A percentile compares a stretch with the other conserved stretches of the same genome.
phyloP scores from a whole-genome alignment of 2,888 invertebrate genomes.

The Fragum sueziense region DNA sequence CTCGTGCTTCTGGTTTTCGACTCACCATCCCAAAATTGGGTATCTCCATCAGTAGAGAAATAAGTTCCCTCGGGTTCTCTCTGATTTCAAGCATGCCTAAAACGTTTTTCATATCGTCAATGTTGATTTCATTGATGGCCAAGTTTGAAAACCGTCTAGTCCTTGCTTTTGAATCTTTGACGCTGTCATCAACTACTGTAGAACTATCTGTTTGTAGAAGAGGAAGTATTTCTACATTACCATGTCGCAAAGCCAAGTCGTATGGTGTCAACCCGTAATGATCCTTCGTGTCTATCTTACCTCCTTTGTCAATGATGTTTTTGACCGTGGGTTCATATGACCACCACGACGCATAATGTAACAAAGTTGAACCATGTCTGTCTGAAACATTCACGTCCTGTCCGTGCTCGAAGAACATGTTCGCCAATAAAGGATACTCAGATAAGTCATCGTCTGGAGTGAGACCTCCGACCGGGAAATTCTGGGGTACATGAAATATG shows the following conservation, averaged over 20 bases:
- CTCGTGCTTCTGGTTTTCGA: constrained; percentile 18
- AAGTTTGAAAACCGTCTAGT: constrained; percentile 2
- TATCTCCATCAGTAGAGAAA: constrained; percentile 6
- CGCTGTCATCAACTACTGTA: neutral
- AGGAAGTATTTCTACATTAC: constrained; percentile 14
- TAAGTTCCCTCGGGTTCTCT: constrained; percentile 25
- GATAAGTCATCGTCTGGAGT: constrained; percentile 11
- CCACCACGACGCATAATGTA: constrained; percentile 48
- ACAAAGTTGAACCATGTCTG: constrained; percentile 32
- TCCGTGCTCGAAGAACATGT: constrained; percentile 22
- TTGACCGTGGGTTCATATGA: constrained; percentile 7
- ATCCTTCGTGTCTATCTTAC: constrained; percentile 10
- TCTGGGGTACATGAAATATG: constrained; percentile 19
- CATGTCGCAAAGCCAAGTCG: constrained; percentile 40
- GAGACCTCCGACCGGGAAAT: constrained; percentile 20
- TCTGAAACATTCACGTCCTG: constrained; percentile 24
- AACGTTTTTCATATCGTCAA: constrained; percentile 23
- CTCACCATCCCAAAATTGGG: constrained; percentile 32
- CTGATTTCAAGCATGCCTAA: constrained; percentile 13
- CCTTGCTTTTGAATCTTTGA: neutral
- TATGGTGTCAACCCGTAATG: constrained; percentile 26
- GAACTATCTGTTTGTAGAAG: constrained; percentile 8
- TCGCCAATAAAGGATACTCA: constrained; percentile 14
- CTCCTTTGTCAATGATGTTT: constrained; percentile 14
- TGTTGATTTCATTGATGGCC: constrained; percentile 24